A percentile compares a stretch with the other conserved stretches of the same genome.
Evolutionary conservation across 92 coral and sea anemone genomes (phyloP).

Genomic region (Anthopleura xanthogrammica): DNA sequence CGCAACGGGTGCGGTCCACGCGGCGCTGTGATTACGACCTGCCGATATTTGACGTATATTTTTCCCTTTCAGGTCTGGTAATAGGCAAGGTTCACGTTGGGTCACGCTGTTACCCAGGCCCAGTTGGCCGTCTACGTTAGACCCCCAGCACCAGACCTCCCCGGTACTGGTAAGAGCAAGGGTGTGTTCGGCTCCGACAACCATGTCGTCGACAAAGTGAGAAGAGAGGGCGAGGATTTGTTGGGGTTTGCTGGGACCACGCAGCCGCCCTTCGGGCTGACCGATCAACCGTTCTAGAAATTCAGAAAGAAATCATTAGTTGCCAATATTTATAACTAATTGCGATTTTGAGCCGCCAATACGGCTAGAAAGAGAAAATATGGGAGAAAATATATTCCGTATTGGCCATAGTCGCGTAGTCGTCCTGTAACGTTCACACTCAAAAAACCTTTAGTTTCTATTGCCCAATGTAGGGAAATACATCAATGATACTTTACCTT

Average conservation of each 20-base stretch:
- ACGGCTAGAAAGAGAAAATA: too few relatives aligned
- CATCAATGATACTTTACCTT: slow-evolving; percentile 37
- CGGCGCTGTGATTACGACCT: slow-evolving; percentile 85
- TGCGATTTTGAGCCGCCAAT: too few relatives aligned
- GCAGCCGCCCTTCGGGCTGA: slow-evolving; percentile 82
- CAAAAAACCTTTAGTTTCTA: neutral
- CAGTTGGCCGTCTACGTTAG: slow-evolving; percentile 81
- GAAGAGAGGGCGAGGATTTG: slow-evolving; percentile 70
- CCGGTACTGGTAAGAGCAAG: slow-evolving; percentile 81
- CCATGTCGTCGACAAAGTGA: slow-evolving; percentile 71
- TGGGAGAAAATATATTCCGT: too few relatives aligned
- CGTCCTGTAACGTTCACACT: neutral
- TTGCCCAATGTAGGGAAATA: neutral
- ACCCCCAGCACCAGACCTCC: slow-evolving; percentile 93
- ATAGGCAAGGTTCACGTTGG: slow-evolving; percentile 74
- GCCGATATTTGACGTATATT: slow-evolving; percentile 80
- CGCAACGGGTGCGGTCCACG: slow-evolving; percentile 83
- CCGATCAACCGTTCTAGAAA: slow-evolving; percentile 80
- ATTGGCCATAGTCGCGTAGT: too few relatives aligned
- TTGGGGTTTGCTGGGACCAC: slow-evolving; percentile 80
- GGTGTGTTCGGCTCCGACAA: slow-evolving; percentile 81
- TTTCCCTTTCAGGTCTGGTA: slow-evolving; percentile 70
- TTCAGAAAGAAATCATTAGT: neutral
- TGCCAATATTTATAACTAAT: too few relatives aligned
- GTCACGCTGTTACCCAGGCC: slow-evolving; percentile 77